These are phyloP conservation scores for Mus minutoides DNA, from an alignment of 2,797 vertebrate genomes.

Conservation along the genomic window DNA sequence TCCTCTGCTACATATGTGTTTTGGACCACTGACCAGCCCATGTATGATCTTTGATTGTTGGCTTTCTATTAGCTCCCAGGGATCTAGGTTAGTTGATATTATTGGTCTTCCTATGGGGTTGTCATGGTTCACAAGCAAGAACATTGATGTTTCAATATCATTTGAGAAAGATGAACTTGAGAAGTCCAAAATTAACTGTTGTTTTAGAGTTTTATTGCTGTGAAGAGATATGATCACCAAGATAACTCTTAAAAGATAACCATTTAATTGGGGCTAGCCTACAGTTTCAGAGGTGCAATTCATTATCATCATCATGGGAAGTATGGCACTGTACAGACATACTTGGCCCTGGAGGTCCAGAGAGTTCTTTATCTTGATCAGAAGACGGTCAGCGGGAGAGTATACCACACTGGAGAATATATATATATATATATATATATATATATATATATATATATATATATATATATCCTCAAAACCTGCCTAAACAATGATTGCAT, in stretches of 20 bases:
- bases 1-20: not conserved
- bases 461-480: too few relatives aligned
- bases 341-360: not conserved
- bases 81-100: not conserved
- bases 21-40: not conserved
- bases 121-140: not conserved
- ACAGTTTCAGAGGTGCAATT: not conserved
- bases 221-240: not conserved
- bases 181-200: not conserved
- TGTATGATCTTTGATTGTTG: not conserved
- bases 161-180: not conserved
- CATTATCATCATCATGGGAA: not conserved
- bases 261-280: not conserved
- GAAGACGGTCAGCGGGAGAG: not conserved
- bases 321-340: not conserved
- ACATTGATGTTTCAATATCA: not conserved
- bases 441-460: too few relatives aligned
- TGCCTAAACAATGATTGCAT: not conserved
- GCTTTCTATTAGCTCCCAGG: not conserved
- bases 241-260: not conserved
- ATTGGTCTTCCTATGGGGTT: not conserved
- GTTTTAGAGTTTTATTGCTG: not conserved
- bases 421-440: too few relatives aligned
- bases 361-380: not conserved
- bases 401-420: not conserved